A percentile compares a stretch with the other conserved stretches of the same genome.
Evolutionary conservation across 2,113 vertebrate species (phyloP).

Genomic region (Strigops habroptila): DNA sequence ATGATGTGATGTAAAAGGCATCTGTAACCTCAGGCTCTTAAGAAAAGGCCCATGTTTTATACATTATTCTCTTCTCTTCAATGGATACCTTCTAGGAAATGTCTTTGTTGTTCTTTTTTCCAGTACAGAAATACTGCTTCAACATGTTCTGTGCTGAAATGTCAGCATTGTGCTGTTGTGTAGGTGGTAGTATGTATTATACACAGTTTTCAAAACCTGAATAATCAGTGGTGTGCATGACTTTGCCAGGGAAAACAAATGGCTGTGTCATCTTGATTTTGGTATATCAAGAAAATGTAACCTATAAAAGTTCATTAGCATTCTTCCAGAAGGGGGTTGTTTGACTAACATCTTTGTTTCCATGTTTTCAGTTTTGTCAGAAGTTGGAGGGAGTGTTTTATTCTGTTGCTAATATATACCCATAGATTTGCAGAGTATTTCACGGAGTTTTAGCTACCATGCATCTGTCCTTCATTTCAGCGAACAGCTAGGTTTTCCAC

Average conservation of each 20-base stretch:
- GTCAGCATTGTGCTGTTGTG: slow-evolving; percentile 67
- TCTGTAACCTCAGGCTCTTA: slow-evolving; percentile 64
- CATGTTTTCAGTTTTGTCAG: slow-evolving; percentile 57
- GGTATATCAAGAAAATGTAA: slow-evolving; percentile 61
- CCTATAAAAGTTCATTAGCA: slow-evolving; percentile 67
- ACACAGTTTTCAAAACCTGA: slow-evolving; percentile 66
- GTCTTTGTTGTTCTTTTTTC: slow-evolving; percentile 64
- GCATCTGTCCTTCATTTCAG: slow-evolving; percentile 18
- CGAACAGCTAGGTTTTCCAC: neutral
- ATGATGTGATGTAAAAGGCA: slow-evolving; percentile 55
- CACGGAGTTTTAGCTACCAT: neutral
- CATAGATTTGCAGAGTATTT: slow-evolving; percentile 43
- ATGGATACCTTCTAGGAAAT: slow-evolving; percentile 59
- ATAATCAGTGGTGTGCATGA: slow-evolving; percentile 63
- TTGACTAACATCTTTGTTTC: slow-evolving; percentile 57
- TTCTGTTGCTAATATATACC: slow-evolving; percentile 50
- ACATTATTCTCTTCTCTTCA: slow-evolving; percentile 35
- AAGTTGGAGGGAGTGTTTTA: slow-evolving; percentile 43
- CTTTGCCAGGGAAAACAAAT: slow-evolving; percentile 70
- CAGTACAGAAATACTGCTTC: slow-evolving; percentile 48
- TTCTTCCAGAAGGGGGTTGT: slow-evolving; percentile 58
- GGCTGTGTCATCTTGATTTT: slow-evolving; percentile 65
- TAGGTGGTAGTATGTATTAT: slow-evolving; percentile 66
- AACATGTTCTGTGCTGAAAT: slow-evolving; percentile 60
- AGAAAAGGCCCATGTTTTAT: slow-evolving; percentile 57